Evolutionary conservation across 35 echinoderm and acorn worm species (phyloP).

Genomic region (Eucidaris tribuloides): DNA sequence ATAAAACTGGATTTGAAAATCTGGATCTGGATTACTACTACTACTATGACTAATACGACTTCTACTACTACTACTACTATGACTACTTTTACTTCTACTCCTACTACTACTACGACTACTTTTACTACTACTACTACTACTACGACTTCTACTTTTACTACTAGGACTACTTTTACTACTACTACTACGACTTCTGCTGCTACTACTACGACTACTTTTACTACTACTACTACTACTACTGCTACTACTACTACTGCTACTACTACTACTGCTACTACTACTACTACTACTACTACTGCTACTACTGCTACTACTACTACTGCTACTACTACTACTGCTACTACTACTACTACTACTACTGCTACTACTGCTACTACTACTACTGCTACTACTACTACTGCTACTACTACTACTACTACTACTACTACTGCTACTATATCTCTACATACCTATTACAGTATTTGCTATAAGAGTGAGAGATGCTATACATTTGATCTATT

Average conservation of each 20-base stretch:
- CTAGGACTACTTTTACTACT: background rate
- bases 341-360: background rate
- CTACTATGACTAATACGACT: background rate
- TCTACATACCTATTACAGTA: no score
- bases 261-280: conserved; percentile 6
- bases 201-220: background rate
- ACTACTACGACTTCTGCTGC: background rate
- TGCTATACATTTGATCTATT: no score
- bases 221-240: background rate
- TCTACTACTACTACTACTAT: background rate
- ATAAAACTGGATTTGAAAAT: no score
- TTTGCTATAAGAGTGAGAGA: no score
- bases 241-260: background rate
- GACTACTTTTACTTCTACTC: background rate
- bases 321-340: background rate
- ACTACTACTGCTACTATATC: background rate
- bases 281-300: background rate
- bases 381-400: background rate
- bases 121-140: background rate
- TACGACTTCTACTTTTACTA: background rate
- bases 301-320: conserved; percentile 1
- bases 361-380: background rate
- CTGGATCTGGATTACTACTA: background rate
- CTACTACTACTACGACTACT: conserved; percentile 4
- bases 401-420: conserved; percentile 1